Percentiles rank a stretch among this genome's conserved stretches.
These are phyloP conservation scores for Oithona nana DNA, from an alignment of 2,888 invertebrate genomes.

Conservation along the genomic window DNA sequence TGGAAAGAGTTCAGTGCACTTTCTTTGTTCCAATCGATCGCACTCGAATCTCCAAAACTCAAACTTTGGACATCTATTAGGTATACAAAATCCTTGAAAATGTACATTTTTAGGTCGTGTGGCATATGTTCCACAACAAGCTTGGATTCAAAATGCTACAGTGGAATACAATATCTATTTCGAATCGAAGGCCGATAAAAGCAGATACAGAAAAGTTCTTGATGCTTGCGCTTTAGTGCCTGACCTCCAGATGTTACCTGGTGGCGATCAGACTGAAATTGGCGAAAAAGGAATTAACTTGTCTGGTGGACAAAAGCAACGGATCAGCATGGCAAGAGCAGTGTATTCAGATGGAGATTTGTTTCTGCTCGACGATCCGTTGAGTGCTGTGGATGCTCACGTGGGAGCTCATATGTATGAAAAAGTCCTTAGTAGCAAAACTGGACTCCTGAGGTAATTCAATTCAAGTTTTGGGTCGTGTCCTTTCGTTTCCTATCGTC, in stretches of 20 bases:
- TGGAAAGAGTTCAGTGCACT: too few species aligned
- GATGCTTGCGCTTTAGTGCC: slow-evolving; percentile 74
- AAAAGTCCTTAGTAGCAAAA: slow-evolving; percentile 57
- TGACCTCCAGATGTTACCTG: slow-evolving; percentile 80
- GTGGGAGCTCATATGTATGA: slow-evolving; percentile 96
- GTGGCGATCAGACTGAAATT: slow-evolving; percentile 89
- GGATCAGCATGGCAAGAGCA: slow-evolving; percentile 75
- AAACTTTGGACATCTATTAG: too few species aligned
- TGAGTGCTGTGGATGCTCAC: slow-evolving; percentile 86
- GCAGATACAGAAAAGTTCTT: slow-evolving; percentile 55
- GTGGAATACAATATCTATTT: slow-evolving; percentile 81
- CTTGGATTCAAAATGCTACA: slow-evolving; percentile 95
- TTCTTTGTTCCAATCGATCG: too few species aligned
- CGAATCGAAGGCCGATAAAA: slow-evolving; percentile 49
- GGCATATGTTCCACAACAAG: slow-evolving; percentile 82
- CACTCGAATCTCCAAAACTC: too few species aligned
- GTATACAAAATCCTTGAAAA: too few species aligned
- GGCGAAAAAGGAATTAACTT: slow-evolving; percentile 86
- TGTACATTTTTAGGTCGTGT: too few species aligned
- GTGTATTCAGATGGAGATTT: slow-evolving; percentile 72
- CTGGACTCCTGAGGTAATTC: too few species aligned
- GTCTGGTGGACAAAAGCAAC: slow-evolving; percentile 80
- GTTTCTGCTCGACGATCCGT: slow-evolving; percentile 84
- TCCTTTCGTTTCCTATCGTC: too few species aligned
- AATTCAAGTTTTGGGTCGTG: too few species aligned